phyloP scores from a whole-genome alignment of 2,888 invertebrate genomes.

The Gastracanthus pulcherrimus region DNA sequence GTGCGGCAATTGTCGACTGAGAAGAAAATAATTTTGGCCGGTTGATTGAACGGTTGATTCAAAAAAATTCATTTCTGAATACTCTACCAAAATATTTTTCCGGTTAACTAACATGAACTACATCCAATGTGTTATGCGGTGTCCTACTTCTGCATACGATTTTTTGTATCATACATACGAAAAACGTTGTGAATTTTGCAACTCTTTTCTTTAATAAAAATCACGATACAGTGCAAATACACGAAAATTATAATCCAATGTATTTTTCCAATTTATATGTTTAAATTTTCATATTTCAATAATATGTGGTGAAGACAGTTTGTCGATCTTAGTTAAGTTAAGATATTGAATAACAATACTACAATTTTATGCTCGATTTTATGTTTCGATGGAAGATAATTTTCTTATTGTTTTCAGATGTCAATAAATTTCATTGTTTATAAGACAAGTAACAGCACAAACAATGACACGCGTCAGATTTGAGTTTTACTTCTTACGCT shows the following conservation, averaged over 20 bases:
- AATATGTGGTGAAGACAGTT: neutral
- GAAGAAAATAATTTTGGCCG: slow-evolving; percentile 40
- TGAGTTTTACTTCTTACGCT: neutral
- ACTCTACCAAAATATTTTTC: too few relatives aligned
- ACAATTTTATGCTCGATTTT: neutral
- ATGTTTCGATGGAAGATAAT: neutral
- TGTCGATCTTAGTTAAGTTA: neutral
- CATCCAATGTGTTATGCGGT: too few relatives aligned
- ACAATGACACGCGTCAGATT: slow-evolving; percentile 3
- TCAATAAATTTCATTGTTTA: slow-evolving; percentile 24
- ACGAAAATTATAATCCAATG: neutral
- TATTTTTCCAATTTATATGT: neutral
- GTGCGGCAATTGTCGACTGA: slow-evolving; percentile 35
- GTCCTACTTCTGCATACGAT: too few relatives aligned
- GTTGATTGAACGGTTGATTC: slow-evolving; percentile 45
- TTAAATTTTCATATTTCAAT: neutral
- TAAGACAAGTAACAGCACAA: neutral
- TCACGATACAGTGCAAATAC: neutral
- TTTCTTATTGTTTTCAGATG: neutral
- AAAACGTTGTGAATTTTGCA: too few relatives aligned
- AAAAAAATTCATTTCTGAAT: neutral
- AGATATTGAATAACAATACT: too few relatives aligned
- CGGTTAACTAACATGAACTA: too few relatives aligned
- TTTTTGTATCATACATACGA: too few relatives aligned
- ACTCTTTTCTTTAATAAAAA: too few relatives aligned